Percentiles rank a stretch among this genome's conserved stretches.
phyloP scores from a whole-genome alignment of 2,888 invertebrate genomes.

The Adelognathus sp. region DNA sequence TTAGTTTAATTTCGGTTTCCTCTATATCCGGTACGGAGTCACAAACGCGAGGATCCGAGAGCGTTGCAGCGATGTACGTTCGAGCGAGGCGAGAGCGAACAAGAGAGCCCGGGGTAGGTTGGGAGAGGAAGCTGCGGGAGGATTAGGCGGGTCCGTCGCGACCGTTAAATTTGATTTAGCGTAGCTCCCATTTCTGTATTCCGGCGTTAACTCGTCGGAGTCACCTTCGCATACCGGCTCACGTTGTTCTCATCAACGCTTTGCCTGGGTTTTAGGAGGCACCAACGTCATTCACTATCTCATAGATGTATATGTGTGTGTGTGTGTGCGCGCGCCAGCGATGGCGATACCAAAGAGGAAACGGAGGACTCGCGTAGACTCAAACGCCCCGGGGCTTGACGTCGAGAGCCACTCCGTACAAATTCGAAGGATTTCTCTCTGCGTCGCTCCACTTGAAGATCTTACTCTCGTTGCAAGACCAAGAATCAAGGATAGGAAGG shows the following conservation, averaged over 20 bases:
- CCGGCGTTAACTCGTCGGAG: not conserved
- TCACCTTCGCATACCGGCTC: slow-evolving; percentile 30
- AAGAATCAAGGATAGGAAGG: slow-evolving; percentile 48
- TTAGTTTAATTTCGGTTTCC: slow-evolving; percentile 45
- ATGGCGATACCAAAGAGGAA: slow-evolving; percentile 11
- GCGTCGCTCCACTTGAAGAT: slow-evolving; percentile 60
- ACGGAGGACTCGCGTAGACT: slow-evolving; percentile 42
- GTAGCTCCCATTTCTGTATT: slow-evolving; percentile 31
- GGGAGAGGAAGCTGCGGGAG: slow-evolving; percentile 40
- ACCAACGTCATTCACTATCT: slow-evolving; percentile 13
- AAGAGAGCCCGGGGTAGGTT: slow-evolving; percentile 11
- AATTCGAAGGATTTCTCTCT: slow-evolving; percentile 68
- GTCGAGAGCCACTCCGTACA: slow-evolving; percentile 55
- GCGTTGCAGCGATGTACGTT: not conserved
- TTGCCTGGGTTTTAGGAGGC: slow-evolving; percentile 12
- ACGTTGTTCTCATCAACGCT: slow-evolving; percentile 48
- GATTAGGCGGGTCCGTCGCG: slow-evolving; percentile 51
- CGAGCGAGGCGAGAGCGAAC: not conserved
- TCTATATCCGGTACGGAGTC: slow-evolving; percentile 14
- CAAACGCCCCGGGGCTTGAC: slow-evolving; percentile 39
- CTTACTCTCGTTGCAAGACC: slow-evolving; percentile 43
- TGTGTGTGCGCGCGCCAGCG: too few species aligned
- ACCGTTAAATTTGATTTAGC: slow-evolving; percentile 61
- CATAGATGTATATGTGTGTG: slow-evolving; percentile 11
- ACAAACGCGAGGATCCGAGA: not conserved